These are phyloP conservation scores for Coecobrya sp. DNA, from an alignment of 2,888 invertebrate genomes.

Conservation along the genomic window DNA sequence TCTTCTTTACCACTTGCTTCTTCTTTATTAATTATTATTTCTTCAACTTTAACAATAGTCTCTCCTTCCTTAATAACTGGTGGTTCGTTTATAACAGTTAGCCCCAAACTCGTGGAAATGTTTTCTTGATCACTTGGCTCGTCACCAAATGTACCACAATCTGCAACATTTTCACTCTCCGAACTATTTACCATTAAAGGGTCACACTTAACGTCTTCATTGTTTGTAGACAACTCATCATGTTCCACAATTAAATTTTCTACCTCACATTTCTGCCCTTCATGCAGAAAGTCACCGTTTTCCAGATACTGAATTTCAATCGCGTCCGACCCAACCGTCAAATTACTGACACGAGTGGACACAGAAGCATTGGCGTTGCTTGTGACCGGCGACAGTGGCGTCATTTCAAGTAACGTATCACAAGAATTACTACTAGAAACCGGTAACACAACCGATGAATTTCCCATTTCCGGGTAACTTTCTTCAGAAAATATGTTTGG, in stretches of 20 bases:
- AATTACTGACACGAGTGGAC: not conserved
- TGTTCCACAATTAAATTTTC: constrained; percentile 62
- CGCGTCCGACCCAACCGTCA: not conserved
- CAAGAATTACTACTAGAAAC: not conserved
- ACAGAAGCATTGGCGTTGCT: not conserved
- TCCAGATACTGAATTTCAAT: constrained; percentile 36
- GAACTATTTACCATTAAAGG: not conserved
- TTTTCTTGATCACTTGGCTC: not conserved
- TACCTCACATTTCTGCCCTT: constrained; percentile 68
- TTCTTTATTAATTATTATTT: no score
- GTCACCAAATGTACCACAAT: not conserved
- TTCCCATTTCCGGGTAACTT: not conserved
- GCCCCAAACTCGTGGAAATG: not conserved
- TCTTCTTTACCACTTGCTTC: no score
- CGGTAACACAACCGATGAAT: not conserved
- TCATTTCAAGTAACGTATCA: not conserved
- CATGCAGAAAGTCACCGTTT: constrained; percentile 48
- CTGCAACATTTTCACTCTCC: not conserved
- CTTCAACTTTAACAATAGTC: no score
- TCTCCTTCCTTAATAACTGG: no score
- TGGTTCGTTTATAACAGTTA: no score
- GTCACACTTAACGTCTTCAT: not conserved
- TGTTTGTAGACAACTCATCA: constrained; percentile 9
- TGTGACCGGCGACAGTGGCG: not conserved
- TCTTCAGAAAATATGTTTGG: not conserved